Base-by-base conservation (phyloP, 1,140 invertebrate genomes). In the Aphelenchoides besseyi region DNA sequence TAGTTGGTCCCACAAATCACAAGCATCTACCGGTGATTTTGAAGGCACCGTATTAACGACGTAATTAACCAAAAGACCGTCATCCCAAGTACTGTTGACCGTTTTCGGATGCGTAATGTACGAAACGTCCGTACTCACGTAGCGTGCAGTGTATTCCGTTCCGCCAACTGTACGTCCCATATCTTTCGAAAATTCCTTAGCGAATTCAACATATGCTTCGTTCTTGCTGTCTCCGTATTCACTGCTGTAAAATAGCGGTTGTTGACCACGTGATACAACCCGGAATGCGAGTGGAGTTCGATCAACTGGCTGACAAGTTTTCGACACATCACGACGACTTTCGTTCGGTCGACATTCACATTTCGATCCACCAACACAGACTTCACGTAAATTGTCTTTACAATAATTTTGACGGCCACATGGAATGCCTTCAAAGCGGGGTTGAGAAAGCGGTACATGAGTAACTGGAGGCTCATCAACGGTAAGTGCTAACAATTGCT, bases 41-140 rank as follows among this genome's bases (percentile, higher is more conserved):
- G 70, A 62, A 23, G 71, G 74, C 3, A 71, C 71, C 2, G 80
- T 78, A 23, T 74, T 74, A n/a, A 83, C 76, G 9, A 73, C 78
- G 48, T 81, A 85, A 48, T 83, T 84, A 48, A 83, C 69, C 35
- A 83, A 73, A 3, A 83, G 35, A 37, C 82, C 82, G 70, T 83
- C 77, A 36, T 70, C 63, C 82, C 82, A 83, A 5, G 72, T 74
- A 62, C 77, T 82, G 77, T 83, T 83, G 28, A 84, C 71, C 2
- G 82, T 82, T 77, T 85, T 83, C 33, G 82, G 82, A 72, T 83
- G 82, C 30, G 81, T 83, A 52, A 83, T 76, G 68, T 76, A 82
- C 1, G 71, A 70, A 68, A 83, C 76, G 63, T 81, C 74, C 12
- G 83, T 83, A 68, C 71, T 79, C 8, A 83, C 83, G 64, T 85